Percentiles rank a stretch among this genome's conserved stretches.
phyloP scores from a whole-genome alignment of 92 coral and sea anemone species.

The Plumapathes pennacea region DNA sequence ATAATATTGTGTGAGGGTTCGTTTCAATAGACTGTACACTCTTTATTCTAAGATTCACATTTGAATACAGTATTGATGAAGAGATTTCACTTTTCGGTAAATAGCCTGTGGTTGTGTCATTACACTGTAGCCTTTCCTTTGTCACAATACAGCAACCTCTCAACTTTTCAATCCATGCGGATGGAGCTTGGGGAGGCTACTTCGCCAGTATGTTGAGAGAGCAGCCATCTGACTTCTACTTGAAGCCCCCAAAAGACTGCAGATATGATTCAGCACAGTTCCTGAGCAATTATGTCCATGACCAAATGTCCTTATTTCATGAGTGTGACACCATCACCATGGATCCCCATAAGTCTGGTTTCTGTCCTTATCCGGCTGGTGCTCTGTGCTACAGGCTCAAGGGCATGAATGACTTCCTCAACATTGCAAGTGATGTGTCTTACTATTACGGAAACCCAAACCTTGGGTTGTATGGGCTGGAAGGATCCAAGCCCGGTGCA shows the following conservation, averaged over 20 bases:
- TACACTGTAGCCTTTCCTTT: neutral
- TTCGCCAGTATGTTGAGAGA: constrained; percentile 60
- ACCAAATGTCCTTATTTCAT: constrained; percentile 51
- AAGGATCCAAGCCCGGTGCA: constrained; percentile 96
- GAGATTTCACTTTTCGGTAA: too few species aligned
- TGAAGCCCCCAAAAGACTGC: constrained; percentile 1
- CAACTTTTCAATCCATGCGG: constrained; percentile 63
- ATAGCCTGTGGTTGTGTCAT: too few species aligned
- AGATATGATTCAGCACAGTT: constrained; percentile 8
- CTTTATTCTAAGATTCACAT: too few species aligned
- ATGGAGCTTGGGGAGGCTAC: constrained; percentile 84
- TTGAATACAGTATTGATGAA: too few species aligned
- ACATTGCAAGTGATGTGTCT: constrained; percentile 46
- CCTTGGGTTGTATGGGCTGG: constrained; percentile 73
- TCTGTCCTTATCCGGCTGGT: constrained; percentile 86
- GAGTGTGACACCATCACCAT: constrained; percentile 74
- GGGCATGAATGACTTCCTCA: constrained; percentile 66
- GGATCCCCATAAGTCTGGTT: constrained; percentile 87
- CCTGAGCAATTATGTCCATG: constrained; percentile 53
- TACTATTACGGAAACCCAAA: constrained; percentile 57
- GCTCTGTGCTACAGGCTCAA: constrained; percentile 71
- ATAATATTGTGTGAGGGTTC: too few species aligned
- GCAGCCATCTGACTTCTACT: constrained; percentile 13
- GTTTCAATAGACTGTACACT: too few species aligned
- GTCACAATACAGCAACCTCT: too few species aligned